phyloP scores from a whole-genome alignment of 2,888 invertebrate species.

The Ichneumon xanthorius region DNA sequence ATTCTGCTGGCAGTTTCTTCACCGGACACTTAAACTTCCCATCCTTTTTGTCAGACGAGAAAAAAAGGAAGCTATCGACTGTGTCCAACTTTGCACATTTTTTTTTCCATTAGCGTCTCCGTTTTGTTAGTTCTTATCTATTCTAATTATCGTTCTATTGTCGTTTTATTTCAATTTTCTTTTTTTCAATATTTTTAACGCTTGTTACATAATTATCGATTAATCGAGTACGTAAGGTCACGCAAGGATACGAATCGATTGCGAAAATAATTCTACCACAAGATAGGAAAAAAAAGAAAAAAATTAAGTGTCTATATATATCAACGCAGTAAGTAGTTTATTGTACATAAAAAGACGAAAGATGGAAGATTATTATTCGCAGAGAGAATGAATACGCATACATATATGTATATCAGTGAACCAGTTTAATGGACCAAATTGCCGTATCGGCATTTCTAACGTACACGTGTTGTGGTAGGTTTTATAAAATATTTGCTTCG shows the following conservation, averaged over 20 bases:
- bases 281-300: constrained; percentile 52
- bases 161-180: constrained; percentile 74
- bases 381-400: constrained; percentile 64
- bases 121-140: constrained; percentile 72
- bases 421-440: constrained; percentile 81
- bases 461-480: constrained; percentile 65
- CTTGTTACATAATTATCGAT: constrained; percentile 79
- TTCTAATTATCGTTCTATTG: constrained; percentile 78
- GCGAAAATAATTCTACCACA: constrained; percentile 71
- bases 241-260: constrained; percentile 65
- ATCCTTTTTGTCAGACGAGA: constrained; percentile 34
- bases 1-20: constrained; percentile 78
- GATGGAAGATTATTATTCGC: constrained; percentile 63
- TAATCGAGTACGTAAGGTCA: constrained; percentile 78
- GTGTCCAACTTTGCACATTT: constrained; percentile 56
- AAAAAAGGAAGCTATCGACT: constrained; percentile 35
- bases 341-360: constrained; percentile 58
- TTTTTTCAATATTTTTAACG: constrained; percentile 81
- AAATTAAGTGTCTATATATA: constrained; percentile 69
- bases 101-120: constrained; percentile 71
- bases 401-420: constrained; percentile 72
- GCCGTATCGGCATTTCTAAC: constrained; percentile 67
- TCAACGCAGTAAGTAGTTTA: constrained; percentile 70
- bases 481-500: constrained; percentile 58
- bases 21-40: constrained; percentile 68